Evolutionary conservation across 1,140 invertebrate species (phyloP).

Genomic region (Babylonia areolata): DNA sequence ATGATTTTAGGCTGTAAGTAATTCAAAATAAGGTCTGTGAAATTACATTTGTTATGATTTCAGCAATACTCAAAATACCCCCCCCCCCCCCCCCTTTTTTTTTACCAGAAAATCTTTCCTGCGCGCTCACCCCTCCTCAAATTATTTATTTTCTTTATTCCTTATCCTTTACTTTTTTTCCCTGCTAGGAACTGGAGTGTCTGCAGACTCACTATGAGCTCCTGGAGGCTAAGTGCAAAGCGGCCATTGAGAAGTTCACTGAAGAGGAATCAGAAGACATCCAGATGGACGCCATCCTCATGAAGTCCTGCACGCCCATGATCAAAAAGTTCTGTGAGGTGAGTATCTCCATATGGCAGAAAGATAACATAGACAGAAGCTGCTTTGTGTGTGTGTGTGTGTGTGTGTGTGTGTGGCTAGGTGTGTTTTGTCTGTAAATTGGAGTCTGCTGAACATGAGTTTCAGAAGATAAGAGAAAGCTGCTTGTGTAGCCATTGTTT

Average conservation of each 20-base stretch:
- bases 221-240: conserved; percentile 81
- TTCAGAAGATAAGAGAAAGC: too few relatives aligned
- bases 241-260: conserved; percentile 90
- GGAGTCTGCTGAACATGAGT: too few relatives aligned
- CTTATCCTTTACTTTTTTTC: conserved; percentile 16
- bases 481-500: too few relatives aligned
- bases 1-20: too few relatives aligned
- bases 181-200: conserved; percentile 85
- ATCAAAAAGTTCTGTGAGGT: conserved; percentile 89
- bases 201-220: conserved; percentile 92
- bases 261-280: conserved; percentile 91
- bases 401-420: conserved; percentile 15
- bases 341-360: conserved; percentile 46
- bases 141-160: neutral
- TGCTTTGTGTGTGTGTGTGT: conserved; percentile 30
- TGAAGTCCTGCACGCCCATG: conserved; percentile 86
- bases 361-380: too few relatives aligned
- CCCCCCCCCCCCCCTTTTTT: too few relatives aligned
- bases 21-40: too few relatives aligned
- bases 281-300: conserved; percentile 89
- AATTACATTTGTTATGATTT: too few relatives aligned
- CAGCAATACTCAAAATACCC: too few relatives aligned
- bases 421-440: neutral
- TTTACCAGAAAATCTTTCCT: too few relatives aligned
- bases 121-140: too few relatives aligned